phyloP scores from a whole-genome alignment of 2,888 invertebrate genomes.

The Chironomus tentans region DNA sequence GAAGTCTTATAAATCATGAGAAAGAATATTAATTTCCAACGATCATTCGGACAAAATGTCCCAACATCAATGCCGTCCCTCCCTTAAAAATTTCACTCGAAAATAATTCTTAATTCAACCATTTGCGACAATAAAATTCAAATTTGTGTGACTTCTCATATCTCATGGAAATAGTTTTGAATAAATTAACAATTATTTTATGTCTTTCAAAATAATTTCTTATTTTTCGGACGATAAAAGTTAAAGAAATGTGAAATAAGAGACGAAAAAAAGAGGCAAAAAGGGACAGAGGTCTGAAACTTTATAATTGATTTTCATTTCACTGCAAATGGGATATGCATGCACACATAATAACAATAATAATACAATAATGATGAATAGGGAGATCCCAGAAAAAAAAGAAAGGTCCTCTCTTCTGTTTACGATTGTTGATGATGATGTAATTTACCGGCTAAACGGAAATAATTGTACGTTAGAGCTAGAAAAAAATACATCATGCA shows the following conservation, averaged over 20 bases:
- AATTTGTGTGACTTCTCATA: slow-evolving; percentile 20
- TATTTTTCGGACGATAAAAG: not conserved
- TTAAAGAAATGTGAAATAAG: not conserved
- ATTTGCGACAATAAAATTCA: slow-evolving; percentile 20
- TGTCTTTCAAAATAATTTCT: not conserved
- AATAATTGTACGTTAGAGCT: slow-evolving; percentile 10
- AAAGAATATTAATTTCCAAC: too few species aligned
- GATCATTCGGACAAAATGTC: too few species aligned
- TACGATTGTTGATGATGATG: not conserved
- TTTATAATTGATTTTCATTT: too few species aligned
- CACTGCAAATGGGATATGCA: too few species aligned
- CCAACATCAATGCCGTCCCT: too few species aligned
- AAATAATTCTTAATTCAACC: not conserved
- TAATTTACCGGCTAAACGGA: slow-evolving; percentile 27
- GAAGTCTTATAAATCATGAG: too few species aligned
- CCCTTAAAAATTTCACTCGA: too few species aligned
- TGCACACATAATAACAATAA: not conserved
- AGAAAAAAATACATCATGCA: too few species aligned
- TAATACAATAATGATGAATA: not conserved
- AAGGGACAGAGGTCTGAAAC: not conserved
- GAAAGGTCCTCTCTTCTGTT: not conserved
- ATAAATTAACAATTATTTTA: slow-evolving; percentile 16
- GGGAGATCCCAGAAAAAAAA: not conserved
- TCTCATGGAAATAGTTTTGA: slow-evolving; percentile 6
- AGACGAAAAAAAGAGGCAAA: not conserved